A percentile compares a stretch with the other conserved stretches of the same genome.
Evolutionary conservation across 2,113 vertebrate genomes (phyloP).

Genomic region (Ailuropoda melanoleuca): DNA sequence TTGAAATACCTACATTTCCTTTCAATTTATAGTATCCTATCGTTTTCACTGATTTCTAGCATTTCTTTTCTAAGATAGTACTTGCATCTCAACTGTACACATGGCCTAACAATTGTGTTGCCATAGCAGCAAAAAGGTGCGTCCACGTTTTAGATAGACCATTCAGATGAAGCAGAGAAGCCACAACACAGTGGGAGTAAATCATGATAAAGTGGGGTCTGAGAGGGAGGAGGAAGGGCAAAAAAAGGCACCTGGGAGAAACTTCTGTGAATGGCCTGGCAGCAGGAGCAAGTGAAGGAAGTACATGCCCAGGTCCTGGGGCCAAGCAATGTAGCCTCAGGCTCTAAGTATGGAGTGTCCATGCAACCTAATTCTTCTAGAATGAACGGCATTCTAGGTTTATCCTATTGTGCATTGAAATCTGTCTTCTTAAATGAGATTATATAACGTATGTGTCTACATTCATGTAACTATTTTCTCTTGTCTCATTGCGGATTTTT

Average conservation of each 20-base stretch:
- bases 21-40: background rate
- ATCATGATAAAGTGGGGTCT: background rate
- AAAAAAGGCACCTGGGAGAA: conserved; percentile 41
- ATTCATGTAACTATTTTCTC: background rate
- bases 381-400: conserved; percentile 2
- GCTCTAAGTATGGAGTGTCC: background rate
- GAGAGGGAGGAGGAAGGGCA: background rate
- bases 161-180: background rate
- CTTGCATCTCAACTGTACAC: background rate
- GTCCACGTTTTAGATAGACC: background rate
- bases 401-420: conserved; percentile 5
- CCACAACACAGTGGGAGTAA: background rate
- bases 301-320: background rate
- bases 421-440: conserved; percentile 30
- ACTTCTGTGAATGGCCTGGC: conserved; percentile 28
- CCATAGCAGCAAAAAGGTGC: background rate
- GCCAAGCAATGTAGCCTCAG: background rate
- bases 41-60: conserved; percentile 8
- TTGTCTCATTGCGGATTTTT: conserved; percentile 35
- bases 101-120: conserved; percentile 30
- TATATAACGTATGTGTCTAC: background rate
- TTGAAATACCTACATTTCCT: conserved; percentile 39
- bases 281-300: background rate
- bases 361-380: background rate
- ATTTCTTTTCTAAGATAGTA: conserved; percentile 51